These are phyloP conservation scores for Drosophila sordidapex DNA, from an alignment of 2,888 invertebrate species.

Conservation along the genomic window DNA sequence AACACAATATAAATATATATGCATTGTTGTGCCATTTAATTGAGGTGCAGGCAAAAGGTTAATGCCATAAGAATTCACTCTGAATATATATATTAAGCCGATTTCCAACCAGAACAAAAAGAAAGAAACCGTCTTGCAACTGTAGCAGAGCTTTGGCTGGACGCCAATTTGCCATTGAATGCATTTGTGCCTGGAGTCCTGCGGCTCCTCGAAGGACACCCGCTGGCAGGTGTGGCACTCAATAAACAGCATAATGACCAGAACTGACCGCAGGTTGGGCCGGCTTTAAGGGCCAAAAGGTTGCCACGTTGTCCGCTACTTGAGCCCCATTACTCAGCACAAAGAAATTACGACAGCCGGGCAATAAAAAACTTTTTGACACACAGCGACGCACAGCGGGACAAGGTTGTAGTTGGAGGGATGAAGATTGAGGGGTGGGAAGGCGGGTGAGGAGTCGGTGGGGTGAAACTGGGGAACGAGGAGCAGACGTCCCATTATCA, in stretches of 20 bases:
- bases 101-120: neutral
- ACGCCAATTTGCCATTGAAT: constrained; percentile 50
- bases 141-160: constrained; percentile 45
- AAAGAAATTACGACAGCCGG: constrained; percentile 69
- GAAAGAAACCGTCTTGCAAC: neutral
- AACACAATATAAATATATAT: neutral
- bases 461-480: constrained; percentile 1
- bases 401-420: neutral
- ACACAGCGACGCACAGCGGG: constrained; percentile 19
- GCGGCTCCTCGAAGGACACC: constrained; percentile 25
- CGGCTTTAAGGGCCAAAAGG: constrained; percentile 42
- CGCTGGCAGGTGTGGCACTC: constrained; percentile 68
- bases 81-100: constrained; percentile 1
- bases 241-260: constrained; percentile 75
- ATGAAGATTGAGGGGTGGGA: neutral
- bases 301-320: constrained; percentile 34
- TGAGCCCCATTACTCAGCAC: constrained; percentile 68
- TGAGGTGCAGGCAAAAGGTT: constrained; percentile 23
- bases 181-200: constrained; percentile 13
- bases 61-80: constrained; percentile 29
- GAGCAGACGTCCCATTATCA: constrained; percentile 66
- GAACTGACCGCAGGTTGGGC: constrained; percentile 59
- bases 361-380: constrained; percentile 57
- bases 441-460: neutral
- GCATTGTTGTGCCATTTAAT: constrained; percentile 20